phyloP scores from a whole-genome alignment of 2,113 vertebrate genomes.

The Synodontis membranacea region DNA sequence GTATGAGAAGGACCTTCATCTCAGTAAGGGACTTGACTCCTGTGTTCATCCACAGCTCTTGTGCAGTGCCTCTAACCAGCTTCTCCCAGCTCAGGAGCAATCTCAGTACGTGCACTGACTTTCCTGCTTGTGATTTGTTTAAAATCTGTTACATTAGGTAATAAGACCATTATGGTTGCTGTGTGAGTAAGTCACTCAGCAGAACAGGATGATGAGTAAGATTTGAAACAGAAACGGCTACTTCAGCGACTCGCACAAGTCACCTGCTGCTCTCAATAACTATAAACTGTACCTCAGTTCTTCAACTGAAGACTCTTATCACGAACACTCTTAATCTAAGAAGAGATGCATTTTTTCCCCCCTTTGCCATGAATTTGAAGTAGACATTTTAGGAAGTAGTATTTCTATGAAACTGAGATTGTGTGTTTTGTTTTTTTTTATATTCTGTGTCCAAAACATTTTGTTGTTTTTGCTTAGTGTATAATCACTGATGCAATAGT shows the following conservation, averaged over 20 bases:
- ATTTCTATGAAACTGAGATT: conserved; percentile 55
- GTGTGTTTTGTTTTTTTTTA: conserved; percentile 53
- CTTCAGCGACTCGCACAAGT: conserved; percentile 32
- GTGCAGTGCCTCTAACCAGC: conserved; percentile 38
- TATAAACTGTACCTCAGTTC: conserved; percentile 51
- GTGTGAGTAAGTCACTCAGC: background rate
- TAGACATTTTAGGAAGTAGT: conserved; percentile 62
- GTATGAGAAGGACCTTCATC: conserved; percentile 26
- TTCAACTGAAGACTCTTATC: conserved; percentile 42
- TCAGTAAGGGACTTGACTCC: conserved; percentile 9
- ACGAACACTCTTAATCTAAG: conserved; percentile 17
- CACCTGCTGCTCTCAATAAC: conserved; percentile 40
- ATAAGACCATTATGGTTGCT: conserved; percentile 3
- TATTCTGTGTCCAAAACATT: conserved; percentile 30
- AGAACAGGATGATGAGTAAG: background rate
- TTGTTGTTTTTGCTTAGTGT: conserved; percentile 53
- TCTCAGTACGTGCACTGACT: conserved; percentile 32
- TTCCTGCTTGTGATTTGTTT: conserved; percentile 29
- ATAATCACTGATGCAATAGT: conserved; percentile 42
- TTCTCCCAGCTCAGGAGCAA: conserved; percentile 29
- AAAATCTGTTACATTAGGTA: conserved; percentile 37
- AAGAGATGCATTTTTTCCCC: conserved; percentile 19
- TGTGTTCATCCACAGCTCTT: conserved; percentile 23
- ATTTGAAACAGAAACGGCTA: conserved; percentile 24
- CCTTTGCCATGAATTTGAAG: conserved; percentile 53